A percentile compares a stretch with the other conserved stretches of the same genome.
Evolutionary conservation across 2,113 vertebrate genomes (phyloP).

Genomic region (Mobula birostris): DNA sequence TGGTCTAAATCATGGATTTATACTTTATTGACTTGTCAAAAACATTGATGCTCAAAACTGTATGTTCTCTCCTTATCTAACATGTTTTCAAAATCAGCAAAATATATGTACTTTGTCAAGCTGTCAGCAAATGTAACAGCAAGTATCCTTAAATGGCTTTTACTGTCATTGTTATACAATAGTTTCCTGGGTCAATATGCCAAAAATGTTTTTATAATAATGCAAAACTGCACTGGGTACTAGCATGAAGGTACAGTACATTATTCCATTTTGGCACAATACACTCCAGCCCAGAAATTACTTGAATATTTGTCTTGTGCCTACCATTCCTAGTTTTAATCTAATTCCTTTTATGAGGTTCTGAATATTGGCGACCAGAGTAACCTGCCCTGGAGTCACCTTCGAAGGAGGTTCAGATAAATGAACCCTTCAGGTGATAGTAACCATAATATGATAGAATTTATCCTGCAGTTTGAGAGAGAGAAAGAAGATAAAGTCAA

Average conservation of each 20-base stretch:
- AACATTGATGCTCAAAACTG: not conserved
- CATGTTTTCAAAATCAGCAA: not conserved
- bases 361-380: too few relatives aligned
- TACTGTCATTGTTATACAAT: not conserved
- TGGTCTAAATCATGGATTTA: not conserved
- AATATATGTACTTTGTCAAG: not conserved
- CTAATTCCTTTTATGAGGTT: too few relatives aligned
- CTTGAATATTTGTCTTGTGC: not conserved
- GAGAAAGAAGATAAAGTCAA: too few relatives aligned
- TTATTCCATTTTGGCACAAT: not conserved
- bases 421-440: too few relatives aligned
- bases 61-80: not conserved
- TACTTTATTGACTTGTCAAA: not conserved
- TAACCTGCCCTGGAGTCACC: too few relatives aligned
- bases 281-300: not conserved
- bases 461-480: too few relatives aligned
- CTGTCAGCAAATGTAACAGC: not conserved
- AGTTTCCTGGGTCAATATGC: too few relatives aligned
- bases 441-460: too few relatives aligned
- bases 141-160: not conserved
- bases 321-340: not conserved
- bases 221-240: not conserved
- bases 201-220: not conserved
- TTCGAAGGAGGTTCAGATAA: too few relatives aligned
- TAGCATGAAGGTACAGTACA: not conserved